Evolutionary conservation across 2,113 vertebrate species (phyloP), one percentile per base, ranked within the genome.

Genomic region (Phoenicopterus ruber): DNA sequence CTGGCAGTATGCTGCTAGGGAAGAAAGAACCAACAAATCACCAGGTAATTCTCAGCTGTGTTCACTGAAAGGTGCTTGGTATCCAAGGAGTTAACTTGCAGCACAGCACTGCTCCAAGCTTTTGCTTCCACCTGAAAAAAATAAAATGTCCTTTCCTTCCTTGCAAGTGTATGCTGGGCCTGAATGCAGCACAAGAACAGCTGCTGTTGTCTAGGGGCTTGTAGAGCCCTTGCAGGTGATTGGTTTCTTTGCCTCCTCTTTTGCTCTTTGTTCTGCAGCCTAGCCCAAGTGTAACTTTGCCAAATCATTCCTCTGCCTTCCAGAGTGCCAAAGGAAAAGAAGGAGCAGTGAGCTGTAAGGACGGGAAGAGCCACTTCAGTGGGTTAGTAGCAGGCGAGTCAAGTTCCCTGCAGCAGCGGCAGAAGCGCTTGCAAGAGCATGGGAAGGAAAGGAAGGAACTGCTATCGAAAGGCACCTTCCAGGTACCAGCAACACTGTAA

Each of bases 371-470:
- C 73, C 84, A 93, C 36, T 89, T 97, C 61, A 94, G 95, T 11
- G 98, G 98, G 44, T 86, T 97, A 38, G 92, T 76, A 20, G 58
- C 93, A 7, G 95, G 90, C 7, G 98, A 99, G 34, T 74, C 97
- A 7, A 97, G 83, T 85, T 97, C 96, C 29, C 44, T 97, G 2
- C 98, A 98, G 86, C 97, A 98, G 76, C 98, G 99, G 91, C 99
- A 99, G 96, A 98, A 98, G 92, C 98, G 98, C n/a, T 96, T 99
- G 63, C 98, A 99, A 93, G 99, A 99, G 25, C 99, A 99, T 1
- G 99, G 99, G 96, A 99, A 99, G 82, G 99, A 99, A 86, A 98
- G 99, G 87, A 99, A 98, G 93, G 99, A 99, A 76, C 98, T 99
- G 58, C 97, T 99, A 69, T 99, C 98, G 0, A 99, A 99, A 95